Base-by-base conservation (phyloP, 2,888 invertebrate genomes). In the Macaria liturata region DNA sequence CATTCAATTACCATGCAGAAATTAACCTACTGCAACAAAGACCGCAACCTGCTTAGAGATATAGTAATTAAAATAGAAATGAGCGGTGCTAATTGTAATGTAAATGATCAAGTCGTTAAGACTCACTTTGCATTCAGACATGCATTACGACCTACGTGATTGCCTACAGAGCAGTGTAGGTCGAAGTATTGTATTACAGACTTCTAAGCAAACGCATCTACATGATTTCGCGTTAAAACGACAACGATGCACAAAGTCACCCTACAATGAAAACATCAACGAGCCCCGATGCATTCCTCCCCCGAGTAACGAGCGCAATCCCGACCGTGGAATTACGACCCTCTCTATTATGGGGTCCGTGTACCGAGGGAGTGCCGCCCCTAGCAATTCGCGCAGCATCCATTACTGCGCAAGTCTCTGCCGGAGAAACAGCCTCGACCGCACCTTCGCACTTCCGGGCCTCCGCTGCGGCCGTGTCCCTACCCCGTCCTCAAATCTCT, bases 341-440 rank as follows among this genome's bases (percentile, higher is more conserved):
- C 86, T 83, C 80, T 59, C 32, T 52, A 49, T 40, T 49, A 56
- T 49, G 37, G 59, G 59, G 59, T 59, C 44, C 51, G 59, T 32
- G 43, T 20, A 39, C 42, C 40, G 45, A 83, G 86, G 84, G 87
- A 78, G 83, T 81, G 83, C 79, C 88, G 83, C 86, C 92, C 89
- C 90, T 88, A 82, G 64, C 72, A 69, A 67, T 63, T 55, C 83
- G 91, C 87, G 90, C 88, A 90, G 91, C 88, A 87, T 88, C 88
- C 86, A 75, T 71, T 77, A 83, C 83, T 89, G 91, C 91, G 91
- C 91, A 90, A 86, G 84, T 90, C 91, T 75, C 77, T 67, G 74
- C 76, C 80, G 80, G 78, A 80, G 79, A 74, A 79, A 76, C 85
- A 74, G 81, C 72, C 74, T 66, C 75, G 78, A 69, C 81, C 83